Percentiles rank a stretch among this genome's conserved stretches.
Conservation (phyloP, 1,140 invertebrate genomes). For the Odontomachus brunneus region DNA sequence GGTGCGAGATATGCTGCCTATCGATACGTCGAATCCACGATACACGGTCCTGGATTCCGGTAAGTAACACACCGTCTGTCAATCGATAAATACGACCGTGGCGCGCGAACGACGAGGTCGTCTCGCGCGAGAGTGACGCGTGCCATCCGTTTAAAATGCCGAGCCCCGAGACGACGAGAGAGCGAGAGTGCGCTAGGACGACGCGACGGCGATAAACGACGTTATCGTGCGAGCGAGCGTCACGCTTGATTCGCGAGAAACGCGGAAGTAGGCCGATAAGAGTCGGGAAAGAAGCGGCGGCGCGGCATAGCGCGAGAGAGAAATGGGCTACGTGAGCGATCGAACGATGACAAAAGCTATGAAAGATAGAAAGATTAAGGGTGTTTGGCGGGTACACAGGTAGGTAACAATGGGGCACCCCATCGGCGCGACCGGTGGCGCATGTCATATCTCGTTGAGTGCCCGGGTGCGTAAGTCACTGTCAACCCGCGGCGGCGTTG, state of each 20-base stretch:
- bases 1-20: constrained; percentile 95
- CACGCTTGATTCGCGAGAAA: constrained; percentile 35
- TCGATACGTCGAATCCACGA: constrained; percentile 92
- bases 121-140: too few relatives aligned
- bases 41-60: constrained; percentile 93
- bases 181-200: not conserved
- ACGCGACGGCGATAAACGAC: constrained; percentile 27
- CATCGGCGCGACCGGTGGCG: constrained; percentile 63
- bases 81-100: constrained; percentile 24
- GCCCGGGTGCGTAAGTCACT: constrained; percentile 81
- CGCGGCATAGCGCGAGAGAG: not conserved
- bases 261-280: constrained; percentile 48
- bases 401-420: constrained; percentile 57
- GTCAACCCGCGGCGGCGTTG: constrained; percentile 80
- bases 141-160: not conserved
- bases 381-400: constrained; percentile 57
- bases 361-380: constrained; percentile 64
- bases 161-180: not conserved
- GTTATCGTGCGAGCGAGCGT: constrained; percentile 17
- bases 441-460: constrained; percentile 78
- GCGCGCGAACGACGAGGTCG: not conserved
- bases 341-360: constrained; percentile 58
- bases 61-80: constrained; percentile 86
- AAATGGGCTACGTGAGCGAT: constrained; percentile 50
- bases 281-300: not conserved